phyloP scores from a whole-genome alignment of 92 coral and sea anemone genomes.

The Umimayanthus kanabou region DNA sequence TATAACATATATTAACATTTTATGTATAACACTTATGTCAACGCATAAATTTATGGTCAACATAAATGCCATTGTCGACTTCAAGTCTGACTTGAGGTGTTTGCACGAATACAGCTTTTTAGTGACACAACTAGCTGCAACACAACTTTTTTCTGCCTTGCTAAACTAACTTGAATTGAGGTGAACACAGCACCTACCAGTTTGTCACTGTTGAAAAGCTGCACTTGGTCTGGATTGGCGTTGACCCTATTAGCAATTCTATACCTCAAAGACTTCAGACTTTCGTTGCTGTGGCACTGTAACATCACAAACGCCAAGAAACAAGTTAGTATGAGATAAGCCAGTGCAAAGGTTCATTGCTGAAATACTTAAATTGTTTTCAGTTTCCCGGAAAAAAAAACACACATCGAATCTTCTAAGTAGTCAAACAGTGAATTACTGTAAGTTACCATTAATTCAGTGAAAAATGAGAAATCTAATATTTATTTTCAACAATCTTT shows the following conservation, averaged over 20 bases:
- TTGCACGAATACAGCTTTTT: background rate
- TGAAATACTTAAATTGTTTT: too few species aligned
- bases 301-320: slow-evolving; percentile 5
- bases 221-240: slow-evolving; percentile 80
- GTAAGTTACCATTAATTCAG: too few species aligned
- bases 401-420: too few species aligned
- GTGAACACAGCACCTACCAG: slow-evolving; percentile 52
- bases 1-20: too few species aligned
- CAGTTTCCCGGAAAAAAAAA: too few species aligned
- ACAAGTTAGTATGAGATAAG: too few species aligned
- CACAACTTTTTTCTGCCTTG: background rate
- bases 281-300: slow-evolving; percentile 86
- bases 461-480: too few species aligned
- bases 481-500: too few species aligned
- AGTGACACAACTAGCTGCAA: background rate
- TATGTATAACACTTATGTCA: background rate
- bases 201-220: slow-evolving; percentile 76
- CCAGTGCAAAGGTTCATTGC: too few species aligned
- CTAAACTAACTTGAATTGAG: background rate
- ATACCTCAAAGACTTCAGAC: slow-evolving; percentile 74
- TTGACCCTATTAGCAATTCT: slow-evolving; percentile 70
- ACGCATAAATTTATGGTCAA: background rate
- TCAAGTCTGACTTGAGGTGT: too few species aligned
- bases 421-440: too few species aligned
- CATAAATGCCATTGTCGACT: too few species aligned